Base-by-base conservation (phyloP, 2,888 invertebrate species). In the Seladonia tumulorum region DNA sequence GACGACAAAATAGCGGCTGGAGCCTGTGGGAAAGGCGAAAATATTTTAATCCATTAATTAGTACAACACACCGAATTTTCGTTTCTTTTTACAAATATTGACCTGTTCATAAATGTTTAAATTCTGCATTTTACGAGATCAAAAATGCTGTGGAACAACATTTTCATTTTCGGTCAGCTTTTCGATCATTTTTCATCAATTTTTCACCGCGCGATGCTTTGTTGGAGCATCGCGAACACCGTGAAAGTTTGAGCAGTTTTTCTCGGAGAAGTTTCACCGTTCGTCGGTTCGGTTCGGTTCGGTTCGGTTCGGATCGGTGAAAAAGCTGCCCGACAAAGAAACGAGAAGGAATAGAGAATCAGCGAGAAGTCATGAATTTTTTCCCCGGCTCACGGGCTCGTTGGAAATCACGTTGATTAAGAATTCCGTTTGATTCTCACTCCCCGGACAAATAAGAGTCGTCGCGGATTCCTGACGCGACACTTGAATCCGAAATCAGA, bases 341-440 rank as follows among this genome's bases (percentile, higher is more conserved):
- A 63, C 63, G 63, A 63, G 63, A 16, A 72, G 66, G 71, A 71
- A 45, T 25, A 18, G 45, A 47, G 72, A 47, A 47, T 47, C 72
- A 16, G 7, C 18, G 47, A 16, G 47, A 47, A 35, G 25, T 22
- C 47, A 49, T 73, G 45, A 49, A 73, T 73, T 35, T 29, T 29
- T 73, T 22, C 29, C 47, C 22, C 0, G 72, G 22, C 25, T 47
- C 16, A 47, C 29, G 16, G 45, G 29, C 72, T 29, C 72, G 72
- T 29, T 29, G 25, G 25, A 16, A 47, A 49, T 72, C 22, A 5
- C 47, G 45, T 73, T 35, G 47, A 25, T 73, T 35, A 35, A 35
- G 72, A 35, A 49, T 73, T 49, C 72, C 72, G 47, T 72, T 72
- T 47, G 47, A 68, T n/a, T 68, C 68, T 22, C 68, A 39, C n/a